Base-by-base conservation (phyloP, 2,113 vertebrate genomes). In the Bufo gargarizans region DNA sequence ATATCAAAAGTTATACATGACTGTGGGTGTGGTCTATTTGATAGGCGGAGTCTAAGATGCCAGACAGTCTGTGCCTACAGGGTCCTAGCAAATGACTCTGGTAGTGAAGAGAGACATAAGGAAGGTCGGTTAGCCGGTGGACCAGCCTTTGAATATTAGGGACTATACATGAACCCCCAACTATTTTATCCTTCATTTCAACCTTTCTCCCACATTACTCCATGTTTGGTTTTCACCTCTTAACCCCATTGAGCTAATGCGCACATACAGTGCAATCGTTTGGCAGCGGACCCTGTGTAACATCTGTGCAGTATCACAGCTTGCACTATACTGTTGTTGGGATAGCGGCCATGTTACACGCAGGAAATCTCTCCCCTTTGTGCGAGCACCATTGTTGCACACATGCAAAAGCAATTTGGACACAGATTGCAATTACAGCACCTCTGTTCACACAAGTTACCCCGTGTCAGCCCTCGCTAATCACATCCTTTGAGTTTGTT, bases 391-490 rank as follows among this genome's bases (percentile, higher is more conserved):
- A 80, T 87, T 43, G 87, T 47, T 45, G 33, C 59, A 84, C 87
- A 89, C 81, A 84, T 84, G 87, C 67, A 84, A 89, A 89, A 89
- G 87, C 72, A 77, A 88, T 89, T 84, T 84, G 87, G 81, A 77
- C 81, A 20, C 82, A 56, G n/a, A 84, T 78, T 77, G 71, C 87
- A 89, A 78, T 89, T 84, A 84, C 72, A 78, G 65, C 72, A 89
- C 81, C 76, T 83, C 82, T 76, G 81, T 78, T 87, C 55, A 72
- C 50, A 17, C 85, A 69, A 67, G 63, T 87, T 58, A 67, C 71
- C 76, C 61, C 43, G 87, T 84, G 61, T 65, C 81, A 89, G 61
- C 22, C 84, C 50, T 84, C 61, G 61, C 87, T 84, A 84, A 89
- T 89, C 87, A 78, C 71, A 69, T 63, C 82, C 82, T 78, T 89